Evolutionary conservation across 2,113 vertebrate genomes (phyloP), one percentile per base, ranked within the genome.

Genomic region (Cygnus atratus): DNA sequence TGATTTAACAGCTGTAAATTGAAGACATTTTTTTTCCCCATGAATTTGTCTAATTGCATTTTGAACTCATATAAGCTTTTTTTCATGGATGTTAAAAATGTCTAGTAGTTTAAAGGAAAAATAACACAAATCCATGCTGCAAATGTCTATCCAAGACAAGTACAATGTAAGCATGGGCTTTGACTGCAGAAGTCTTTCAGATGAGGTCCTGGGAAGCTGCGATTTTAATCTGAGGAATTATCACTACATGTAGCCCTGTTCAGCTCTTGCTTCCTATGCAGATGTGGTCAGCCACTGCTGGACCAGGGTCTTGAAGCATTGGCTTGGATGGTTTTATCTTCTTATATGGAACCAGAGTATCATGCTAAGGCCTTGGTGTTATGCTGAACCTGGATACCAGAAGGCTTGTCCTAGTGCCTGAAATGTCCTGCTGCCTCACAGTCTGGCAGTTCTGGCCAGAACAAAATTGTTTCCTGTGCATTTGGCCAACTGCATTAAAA

Each of bases 191-290:
- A 83, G 21, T 70, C 55, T 22, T 80, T 13, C 26, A 81, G 52
- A 2, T 44, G 48, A 84, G 9, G 68, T 54, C 18, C 21, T 83
- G 78, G 22, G 63, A 87, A 0, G 0, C 11, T 41, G 24, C 18
- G 39, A 8, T 21, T 16, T 6, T 81, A 71, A 65, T 77, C 25
- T 87, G 11, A 33, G 61, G 44, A 88, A 87, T 81, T 57, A 35
- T 5, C 0, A 0, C 52, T 57, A 18, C 19, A 10, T 24, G 15
- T 82, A 31, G 26, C 43, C 24, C 13, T n/a, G 29, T 35, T 75
- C 35, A 52, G 20, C 33, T 92, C 46, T 28, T 85, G 35, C 26
- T 43, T 33, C 29, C 57, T 61, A 7, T 7, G 26, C 8, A 1
- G 19, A 22, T 28, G 29, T 72, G 39, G 26, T 59, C 65, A 81